phyloP scores from a whole-genome alignment of 2,888 invertebrate genomes.

The Agriopis leucophaearia region DNA sequence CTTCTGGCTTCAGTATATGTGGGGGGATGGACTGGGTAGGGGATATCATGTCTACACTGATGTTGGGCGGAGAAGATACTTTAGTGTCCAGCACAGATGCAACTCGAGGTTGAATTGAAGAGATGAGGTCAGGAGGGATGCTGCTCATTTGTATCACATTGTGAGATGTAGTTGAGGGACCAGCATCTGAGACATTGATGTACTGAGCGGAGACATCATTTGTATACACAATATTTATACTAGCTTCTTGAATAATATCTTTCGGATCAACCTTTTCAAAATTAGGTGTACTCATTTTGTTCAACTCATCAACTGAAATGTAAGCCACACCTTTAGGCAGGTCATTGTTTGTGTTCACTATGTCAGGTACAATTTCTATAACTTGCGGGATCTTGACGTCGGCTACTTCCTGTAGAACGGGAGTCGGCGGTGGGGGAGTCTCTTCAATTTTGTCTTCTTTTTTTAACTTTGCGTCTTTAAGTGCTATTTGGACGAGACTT shows the following conservation, averaged over 20 bases:
- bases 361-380: constrained; percentile 80
- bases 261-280: constrained; percentile 82
- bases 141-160: constrained; percentile 72
- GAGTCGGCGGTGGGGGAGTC: constrained; percentile 45
- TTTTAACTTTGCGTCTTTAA: constrained; percentile 78
- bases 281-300: constrained; percentile 81
- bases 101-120: constrained; percentile 69
- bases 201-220: constrained; percentile 75
- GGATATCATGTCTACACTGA: constrained; percentile 23
- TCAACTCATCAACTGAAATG: constrained; percentile 79
- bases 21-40: constrained; percentile 51
- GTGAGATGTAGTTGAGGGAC: constrained; percentile 57
- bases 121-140: constrained; percentile 79
- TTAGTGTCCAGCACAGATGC: constrained; percentile 47
- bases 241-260: constrained; percentile 81
- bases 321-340: constrained; percentile 78
- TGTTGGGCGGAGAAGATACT: constrained; percentile 51
- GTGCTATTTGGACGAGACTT: constrained; percentile 81
- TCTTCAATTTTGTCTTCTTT: constrained; percentile 64
- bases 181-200: constrained; percentile 67
- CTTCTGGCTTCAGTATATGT: constrained; percentile 55
- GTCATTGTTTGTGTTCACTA: constrained; percentile 62
- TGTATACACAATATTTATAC: constrained; percentile 80
- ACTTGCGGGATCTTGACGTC: constrained; percentile 79
- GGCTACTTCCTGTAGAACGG: constrained; percentile 55